Percentiles rank a stretch among this genome's conserved stretches.
These are phyloP conservation scores for Chloroceryle aenea DNA, from an alignment of 2,113 vertebrate genomes.

Conservation along the genomic window DNA sequence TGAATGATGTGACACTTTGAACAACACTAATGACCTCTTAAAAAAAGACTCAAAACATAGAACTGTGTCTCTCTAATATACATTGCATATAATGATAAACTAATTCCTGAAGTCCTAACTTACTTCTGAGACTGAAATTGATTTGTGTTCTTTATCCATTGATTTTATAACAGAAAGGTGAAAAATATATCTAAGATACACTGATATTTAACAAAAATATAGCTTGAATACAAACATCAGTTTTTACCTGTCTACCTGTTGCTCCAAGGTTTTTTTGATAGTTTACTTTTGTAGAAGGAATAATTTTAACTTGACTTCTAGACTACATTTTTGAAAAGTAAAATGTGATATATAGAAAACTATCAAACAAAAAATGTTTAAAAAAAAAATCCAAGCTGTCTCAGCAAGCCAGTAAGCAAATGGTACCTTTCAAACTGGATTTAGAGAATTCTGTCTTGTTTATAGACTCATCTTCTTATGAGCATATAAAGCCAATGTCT, in stretches of 20 bases:
- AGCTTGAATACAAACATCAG: not conserved
- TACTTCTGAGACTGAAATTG: not conserved
- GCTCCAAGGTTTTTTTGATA: not conserved
- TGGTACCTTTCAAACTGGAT: not conserved
- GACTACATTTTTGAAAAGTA: not conserved
- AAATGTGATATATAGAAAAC: not conserved
- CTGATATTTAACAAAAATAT: not conserved
- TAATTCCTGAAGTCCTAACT: conserved; percentile 10
- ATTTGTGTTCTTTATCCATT: not conserved
- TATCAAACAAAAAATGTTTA: not conserved
- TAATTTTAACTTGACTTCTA: not conserved
- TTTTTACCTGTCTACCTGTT: not conserved
- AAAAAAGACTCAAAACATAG: not conserved
- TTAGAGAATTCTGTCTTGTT: not conserved
- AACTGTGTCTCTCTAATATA: not conserved
- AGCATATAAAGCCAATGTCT: not conserved
- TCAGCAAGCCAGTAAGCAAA: not conserved
- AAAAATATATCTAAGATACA: not conserved
- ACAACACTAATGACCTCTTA: not conserved
- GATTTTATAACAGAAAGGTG: not conserved
- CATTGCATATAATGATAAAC: not conserved
- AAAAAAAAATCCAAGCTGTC: not conserved
- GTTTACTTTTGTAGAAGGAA: not conserved
- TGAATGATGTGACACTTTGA: not conserved
- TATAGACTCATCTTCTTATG: not conserved